Evolutionary conservation across 2,797 vertebrate genomes (phyloP).

Genomic region (Brachyalestes nurse): DNA sequence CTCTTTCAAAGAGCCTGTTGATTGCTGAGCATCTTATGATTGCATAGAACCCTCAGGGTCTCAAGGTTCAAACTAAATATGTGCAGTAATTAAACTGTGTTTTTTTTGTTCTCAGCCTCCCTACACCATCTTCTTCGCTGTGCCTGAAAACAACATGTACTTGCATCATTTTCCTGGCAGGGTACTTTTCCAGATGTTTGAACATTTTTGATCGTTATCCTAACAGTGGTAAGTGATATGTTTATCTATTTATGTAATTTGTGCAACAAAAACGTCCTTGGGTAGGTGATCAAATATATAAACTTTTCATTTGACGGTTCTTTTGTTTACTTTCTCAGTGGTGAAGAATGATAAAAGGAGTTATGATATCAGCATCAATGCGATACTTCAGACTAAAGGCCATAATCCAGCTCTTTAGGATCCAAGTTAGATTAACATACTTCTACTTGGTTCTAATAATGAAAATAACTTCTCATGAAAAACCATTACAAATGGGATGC

Average conservation of each 20-base stretch:
- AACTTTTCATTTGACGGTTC: constrained; percentile 2
- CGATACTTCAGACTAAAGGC: too few species aligned
- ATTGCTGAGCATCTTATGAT: background rate
- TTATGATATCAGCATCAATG: background rate
- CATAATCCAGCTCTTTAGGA: too few species aligned
- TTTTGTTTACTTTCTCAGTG: background rate
- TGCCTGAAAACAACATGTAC: background rate
- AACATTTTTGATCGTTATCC: background rate
- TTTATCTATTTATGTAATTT: background rate
- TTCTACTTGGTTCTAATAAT: too few species aligned
- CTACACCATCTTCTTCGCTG: background rate
- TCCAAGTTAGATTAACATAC: too few species aligned
- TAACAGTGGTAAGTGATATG: background rate
- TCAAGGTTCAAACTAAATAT: background rate
- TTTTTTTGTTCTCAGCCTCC: background rate
- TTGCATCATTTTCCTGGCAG: constrained; percentile 7
- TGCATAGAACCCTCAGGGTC: background rate
- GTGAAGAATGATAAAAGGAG: background rate
- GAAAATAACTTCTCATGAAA: too few species aligned
- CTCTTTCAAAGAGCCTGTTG: background rate
- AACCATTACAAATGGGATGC: too few species aligned
- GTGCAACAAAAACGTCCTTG: background rate
- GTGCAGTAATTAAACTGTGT: background rate
- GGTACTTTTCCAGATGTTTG: background rate
- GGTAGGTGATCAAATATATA: background rate